Evolutionary conservation across 2,113 vertebrate genomes (phyloP).

Genomic region (Elanoides forficatus): DNA sequence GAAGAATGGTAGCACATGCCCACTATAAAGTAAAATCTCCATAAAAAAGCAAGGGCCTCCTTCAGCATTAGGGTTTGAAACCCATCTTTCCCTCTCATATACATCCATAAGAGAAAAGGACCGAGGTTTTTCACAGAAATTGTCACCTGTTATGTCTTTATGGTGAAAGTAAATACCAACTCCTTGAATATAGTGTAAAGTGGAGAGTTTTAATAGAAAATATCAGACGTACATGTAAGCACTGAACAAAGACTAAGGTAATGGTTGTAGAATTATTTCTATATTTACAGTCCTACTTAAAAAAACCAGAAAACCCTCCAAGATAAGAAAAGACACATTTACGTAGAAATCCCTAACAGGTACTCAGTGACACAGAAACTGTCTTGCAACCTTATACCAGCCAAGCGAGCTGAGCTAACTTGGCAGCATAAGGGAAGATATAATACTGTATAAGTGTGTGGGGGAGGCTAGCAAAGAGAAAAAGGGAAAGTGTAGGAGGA

Average conservation of each 20-base stretch:
- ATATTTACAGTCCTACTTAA: not conserved
- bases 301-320: not conserved
- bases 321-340: not conserved
- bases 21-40: not conserved
- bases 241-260: not conserved
- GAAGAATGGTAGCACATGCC: not conserved
- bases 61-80: not conserved
- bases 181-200: not conserved
- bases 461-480: not conserved
- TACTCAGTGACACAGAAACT: not conserved
- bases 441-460: not conserved
- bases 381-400: not conserved
- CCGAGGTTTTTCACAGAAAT: not conserved
- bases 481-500: not conserved
- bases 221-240: not conserved
- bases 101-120: not conserved
- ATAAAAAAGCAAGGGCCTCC: not conserved
- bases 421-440: not conserved
- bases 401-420: not conserved
- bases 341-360: not conserved
- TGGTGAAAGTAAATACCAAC: not conserved
- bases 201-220: not conserved
- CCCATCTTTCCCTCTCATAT: not conserved
- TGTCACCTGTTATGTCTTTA: not conserved
- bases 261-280: not conserved